These are phyloP conservation scores for Protaetia brevitarsis DNA, from an alignment of 1,140 invertebrate genomes.

Conservation along the genomic window DNA sequence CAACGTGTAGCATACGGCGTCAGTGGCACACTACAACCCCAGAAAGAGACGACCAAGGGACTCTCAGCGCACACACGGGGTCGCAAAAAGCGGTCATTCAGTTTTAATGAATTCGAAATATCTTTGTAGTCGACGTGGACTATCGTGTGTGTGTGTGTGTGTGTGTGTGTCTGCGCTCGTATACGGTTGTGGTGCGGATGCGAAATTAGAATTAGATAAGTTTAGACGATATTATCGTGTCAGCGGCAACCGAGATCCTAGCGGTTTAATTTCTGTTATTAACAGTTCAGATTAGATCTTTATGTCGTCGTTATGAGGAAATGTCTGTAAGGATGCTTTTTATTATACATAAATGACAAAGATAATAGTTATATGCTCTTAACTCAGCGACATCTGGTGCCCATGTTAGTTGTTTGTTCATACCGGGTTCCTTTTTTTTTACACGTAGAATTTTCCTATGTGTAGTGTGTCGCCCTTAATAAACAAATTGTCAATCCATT, in stretches of 20 bases:
- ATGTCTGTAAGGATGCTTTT: background rate
- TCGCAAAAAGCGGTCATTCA: conserved; percentile 2
- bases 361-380: too few species aligned
- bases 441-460: too few species aligned
- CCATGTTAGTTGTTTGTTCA: too few species aligned
- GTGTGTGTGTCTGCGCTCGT: background rate
- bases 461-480: too few species aligned
- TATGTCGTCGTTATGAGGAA: background rate
- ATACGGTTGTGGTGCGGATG: background rate
- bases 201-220: conserved; percentile 4
- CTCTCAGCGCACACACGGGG: background rate
- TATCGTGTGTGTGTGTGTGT: too few species aligned
- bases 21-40: background rate
- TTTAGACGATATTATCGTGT: conserved; percentile 7
- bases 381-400: too few species aligned
- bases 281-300: conserved; percentile 5
- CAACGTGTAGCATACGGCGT: conserved; percentile 10
- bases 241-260: background rate
- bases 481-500: too few species aligned
- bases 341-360: too few species aligned
- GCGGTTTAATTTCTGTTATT: background rate
- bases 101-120: conserved; percentile 12
- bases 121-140: background rate
- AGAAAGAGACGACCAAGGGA: background rate
- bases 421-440: too few species aligned